Percentiles rank a stretch among this genome's conserved stretches.
Evolutionary conservation across 2,797 vertebrate genomes (phyloP).

Genomic region (Periparus ater): DNA sequence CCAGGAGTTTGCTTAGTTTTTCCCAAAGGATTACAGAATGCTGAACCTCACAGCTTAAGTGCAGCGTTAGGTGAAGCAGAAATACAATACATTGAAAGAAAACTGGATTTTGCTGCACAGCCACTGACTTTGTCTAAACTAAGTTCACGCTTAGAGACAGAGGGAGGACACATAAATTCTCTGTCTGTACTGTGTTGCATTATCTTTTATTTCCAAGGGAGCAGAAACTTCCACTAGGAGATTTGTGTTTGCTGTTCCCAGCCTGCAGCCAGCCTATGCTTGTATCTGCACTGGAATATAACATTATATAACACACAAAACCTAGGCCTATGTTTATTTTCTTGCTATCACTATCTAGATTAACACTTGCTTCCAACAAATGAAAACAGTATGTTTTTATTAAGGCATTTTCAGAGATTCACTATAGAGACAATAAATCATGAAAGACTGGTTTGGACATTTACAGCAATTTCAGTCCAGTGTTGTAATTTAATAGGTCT

Average conservation of each 20-base stretch:
- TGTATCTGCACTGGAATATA: background rate
- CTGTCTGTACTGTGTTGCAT: background rate
- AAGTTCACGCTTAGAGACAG: background rate
- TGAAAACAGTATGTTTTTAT: background rate
- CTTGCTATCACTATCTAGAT: background rate
- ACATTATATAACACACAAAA: background rate
- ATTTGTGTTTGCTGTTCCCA: background rate
- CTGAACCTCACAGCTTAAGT: background rate
- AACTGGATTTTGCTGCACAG: background rate
- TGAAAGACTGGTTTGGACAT: background rate
- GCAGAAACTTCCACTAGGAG: background rate
- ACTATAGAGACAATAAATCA: background rate
- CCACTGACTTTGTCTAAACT: background rate
- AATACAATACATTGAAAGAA: background rate
- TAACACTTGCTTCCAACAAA: background rate
- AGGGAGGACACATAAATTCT: background rate
- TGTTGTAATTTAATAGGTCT: background rate
- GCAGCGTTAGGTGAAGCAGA: background rate
- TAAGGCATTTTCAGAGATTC: background rate
- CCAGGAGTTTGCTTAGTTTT: background rate
- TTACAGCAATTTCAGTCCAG: background rate
- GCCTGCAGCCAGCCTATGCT: background rate
- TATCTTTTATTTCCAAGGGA: background rate
- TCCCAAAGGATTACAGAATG: background rate
- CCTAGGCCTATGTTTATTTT: background rate